These are phyloP conservation scores for Onychorhynchus coronatus DNA, from an alignment of 2,113 vertebrate species.

Conservation along the genomic window DNA sequence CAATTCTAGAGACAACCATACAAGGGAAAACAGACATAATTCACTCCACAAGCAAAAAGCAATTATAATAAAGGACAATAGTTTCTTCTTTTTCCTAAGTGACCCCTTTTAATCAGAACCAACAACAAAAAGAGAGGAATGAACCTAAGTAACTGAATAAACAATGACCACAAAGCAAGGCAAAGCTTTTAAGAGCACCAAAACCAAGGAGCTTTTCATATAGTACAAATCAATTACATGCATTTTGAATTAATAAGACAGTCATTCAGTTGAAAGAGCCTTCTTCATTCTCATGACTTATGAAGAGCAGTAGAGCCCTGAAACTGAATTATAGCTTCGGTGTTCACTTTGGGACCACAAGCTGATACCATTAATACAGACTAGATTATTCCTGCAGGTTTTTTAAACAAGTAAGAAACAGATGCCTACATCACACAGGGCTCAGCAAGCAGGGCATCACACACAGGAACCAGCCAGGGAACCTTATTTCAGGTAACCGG, in stretches of 20 bases:
- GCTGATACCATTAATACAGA: conserved; percentile 12
- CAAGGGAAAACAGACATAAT: background rate
- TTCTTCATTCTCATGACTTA: conserved; percentile 2
- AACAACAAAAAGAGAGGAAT: background rate
- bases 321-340: conserved; percentile 28
- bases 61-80: background rate
- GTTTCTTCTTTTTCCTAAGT: background rate
- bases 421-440: background rate
- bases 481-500: background rate
- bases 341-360: conserved; percentile 22
- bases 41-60: background rate
- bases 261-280: conserved; percentile 8
- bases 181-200: background rate
- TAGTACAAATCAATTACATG: background rate
- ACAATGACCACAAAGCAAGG: background rate
- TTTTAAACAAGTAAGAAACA: background rate
- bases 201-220: conserved; percentile 32
- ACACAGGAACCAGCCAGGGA: background rate
- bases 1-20: background rate
- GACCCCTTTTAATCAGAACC: background rate
- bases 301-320: conserved; percentile 22
- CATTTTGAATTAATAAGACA: conserved; percentile 12
- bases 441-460: background rate
- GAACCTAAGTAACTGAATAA: background rate
- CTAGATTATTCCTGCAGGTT: background rate